Evolutionary conservation across 1,140 invertebrate species (phyloP), one percentile per base, ranked within the genome.

Genomic region (Habropoda laboriosa): DNA sequence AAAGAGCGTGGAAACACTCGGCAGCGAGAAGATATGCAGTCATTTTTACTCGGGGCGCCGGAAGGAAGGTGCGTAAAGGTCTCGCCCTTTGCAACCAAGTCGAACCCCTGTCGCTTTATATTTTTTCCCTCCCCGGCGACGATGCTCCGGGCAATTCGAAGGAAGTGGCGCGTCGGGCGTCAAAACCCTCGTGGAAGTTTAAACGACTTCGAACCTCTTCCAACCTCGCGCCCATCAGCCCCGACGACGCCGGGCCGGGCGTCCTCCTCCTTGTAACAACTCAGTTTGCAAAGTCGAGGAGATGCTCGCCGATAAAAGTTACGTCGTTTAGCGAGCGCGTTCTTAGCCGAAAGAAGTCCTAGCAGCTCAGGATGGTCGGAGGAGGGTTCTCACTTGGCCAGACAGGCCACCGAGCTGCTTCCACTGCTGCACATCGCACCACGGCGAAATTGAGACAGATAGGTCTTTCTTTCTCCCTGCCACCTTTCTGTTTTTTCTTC

Each of bases 281-380:
- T 77, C 63, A 80, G 85, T 85, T 87, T 76, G 79, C 78, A 80
- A 86, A 87, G 75, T 85, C 68, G 77, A 57, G 76, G 77, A 57
- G 76, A 85, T 82, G 77, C 64, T 57, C 53, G 57, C 40, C 79
- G 85, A 84, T 87, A 87, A 87, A 87, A 87, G 85, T 85, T 87
- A 85, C 82, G 77, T 87, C 85, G 76, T 87, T 87, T 85, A 85
- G 64, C 72, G 53, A 80, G 49, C 51, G 42, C 68, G 64, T 79
- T 85, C 68, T 53, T 68, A 73, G 47, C 47, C 47, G 55, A 60
- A 45, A 35, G 13, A 32, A 27, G 32, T 47, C 30, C 40, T 38
- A n/a, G n/a, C n/a, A n/a, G n/a, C n/a, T n/a, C n/a, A n/a, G n/a
- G n/a, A n/a, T n/a, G n/a, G 60, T 10, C 21, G 3, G 16, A 42